phyloP scores from a whole-genome alignment of 1,140 invertebrate species.

The Cotesia glomerata region DNA sequence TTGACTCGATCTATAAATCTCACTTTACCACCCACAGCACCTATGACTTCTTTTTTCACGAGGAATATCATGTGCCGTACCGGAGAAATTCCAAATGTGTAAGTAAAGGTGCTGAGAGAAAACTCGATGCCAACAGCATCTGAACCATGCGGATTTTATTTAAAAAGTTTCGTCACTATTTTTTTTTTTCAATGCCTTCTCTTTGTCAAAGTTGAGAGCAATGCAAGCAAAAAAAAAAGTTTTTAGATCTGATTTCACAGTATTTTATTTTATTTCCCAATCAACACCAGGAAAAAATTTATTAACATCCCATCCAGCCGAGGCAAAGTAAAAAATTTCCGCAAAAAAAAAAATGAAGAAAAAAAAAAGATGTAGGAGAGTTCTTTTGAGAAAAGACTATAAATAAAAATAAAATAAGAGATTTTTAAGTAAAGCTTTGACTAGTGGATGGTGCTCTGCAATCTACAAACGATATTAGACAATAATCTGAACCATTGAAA shows the following conservation, averaged over 20 bases:
- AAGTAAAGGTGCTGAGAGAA: background rate
- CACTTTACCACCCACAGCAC: conserved; percentile 4
- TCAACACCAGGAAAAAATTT: background rate
- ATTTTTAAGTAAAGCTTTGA: no score
- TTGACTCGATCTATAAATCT: conserved; percentile 21
- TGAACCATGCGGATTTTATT: conserved; percentile 20
- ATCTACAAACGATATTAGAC: no score
- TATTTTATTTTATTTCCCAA: background rate
- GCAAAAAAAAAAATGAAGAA: no score
- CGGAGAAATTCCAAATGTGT: conserved; percentile 14
- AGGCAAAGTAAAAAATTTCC: background rate
- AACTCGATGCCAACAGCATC: conserved; percentile 6
- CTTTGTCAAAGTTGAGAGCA: background rate
- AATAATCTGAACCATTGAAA: background rate
- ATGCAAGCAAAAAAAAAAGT: background rate
- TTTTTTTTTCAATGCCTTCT: background rate
- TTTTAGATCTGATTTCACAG: conserved; percentile 6
- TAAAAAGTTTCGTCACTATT: conserved; percentile 17
- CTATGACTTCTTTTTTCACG: background rate
- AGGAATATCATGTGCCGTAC: background rate
- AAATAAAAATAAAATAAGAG: no score
- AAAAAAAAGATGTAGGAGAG: no score
- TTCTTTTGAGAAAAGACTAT: no score
- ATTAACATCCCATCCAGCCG: background rate
- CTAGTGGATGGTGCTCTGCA: background rate